Percentiles rank a stretch among this genome's conserved stretches.
phyloP scores from a whole-genome alignment of 2,113 vertebrate genomes.

The Zootoca vivipara region DNA sequence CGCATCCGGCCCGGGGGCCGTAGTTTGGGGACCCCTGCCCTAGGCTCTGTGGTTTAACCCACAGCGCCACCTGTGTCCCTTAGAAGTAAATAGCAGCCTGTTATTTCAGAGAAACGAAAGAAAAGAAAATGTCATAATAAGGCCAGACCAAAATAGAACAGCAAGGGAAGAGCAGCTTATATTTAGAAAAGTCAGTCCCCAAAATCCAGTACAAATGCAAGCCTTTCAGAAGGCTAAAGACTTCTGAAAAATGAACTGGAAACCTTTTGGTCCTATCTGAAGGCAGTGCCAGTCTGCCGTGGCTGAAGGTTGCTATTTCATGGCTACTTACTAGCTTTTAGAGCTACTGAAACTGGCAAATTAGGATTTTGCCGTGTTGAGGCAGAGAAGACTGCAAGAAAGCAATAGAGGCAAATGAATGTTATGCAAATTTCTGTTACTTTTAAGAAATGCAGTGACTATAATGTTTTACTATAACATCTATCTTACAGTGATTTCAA shows the following conservation, averaged over 20 bases:
- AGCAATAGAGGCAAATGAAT: slow-evolving; percentile 11
- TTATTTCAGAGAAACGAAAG: not conserved
- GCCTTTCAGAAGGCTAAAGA: not conserved
- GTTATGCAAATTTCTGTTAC: slow-evolving; percentile 45
- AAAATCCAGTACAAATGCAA: not conserved
- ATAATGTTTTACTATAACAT: slow-evolving; percentile 10
- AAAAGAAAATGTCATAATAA: not conserved
- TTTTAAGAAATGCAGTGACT: slow-evolving; percentile 31
- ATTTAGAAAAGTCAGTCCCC: not conserved
- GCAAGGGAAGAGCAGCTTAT: not conserved
- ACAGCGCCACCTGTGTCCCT: no score
- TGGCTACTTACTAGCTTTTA: not conserved
- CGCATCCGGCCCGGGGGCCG: no score
- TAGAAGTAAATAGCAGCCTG: not conserved
- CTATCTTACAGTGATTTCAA: slow-evolving; percentile 38
- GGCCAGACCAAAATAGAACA: not conserved
- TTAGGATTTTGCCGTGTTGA: not conserved
- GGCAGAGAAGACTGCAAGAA: slow-evolving; percentile 11
- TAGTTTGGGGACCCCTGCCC: no score
- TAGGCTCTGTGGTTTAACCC: no score
- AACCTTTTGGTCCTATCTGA: slow-evolving; percentile 1
- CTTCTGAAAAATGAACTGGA: not conserved
- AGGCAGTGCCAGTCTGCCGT: not conserved
- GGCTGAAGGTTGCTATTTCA: not conserved
- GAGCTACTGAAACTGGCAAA: not conserved